These are phyloP conservation scores for Ceramica pisi DNA, from an alignment of 2,888 invertebrate genomes.

Conservation along the genomic window DNA sequence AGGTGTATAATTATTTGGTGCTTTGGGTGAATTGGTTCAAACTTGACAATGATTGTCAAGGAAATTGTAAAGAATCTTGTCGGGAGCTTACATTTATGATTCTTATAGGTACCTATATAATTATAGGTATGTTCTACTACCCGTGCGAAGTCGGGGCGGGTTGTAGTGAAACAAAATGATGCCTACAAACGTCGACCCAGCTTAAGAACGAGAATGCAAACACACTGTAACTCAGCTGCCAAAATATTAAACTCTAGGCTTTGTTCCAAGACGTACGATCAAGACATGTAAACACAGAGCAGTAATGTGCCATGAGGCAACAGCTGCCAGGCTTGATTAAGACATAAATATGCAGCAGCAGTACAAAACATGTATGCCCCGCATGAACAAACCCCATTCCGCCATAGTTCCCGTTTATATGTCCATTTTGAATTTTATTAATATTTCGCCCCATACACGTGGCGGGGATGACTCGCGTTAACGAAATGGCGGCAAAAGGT, in stretches of 20 bases:
- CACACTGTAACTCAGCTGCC: constrained; percentile 67
- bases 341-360: constrained; percentile 79
- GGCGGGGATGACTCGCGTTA: constrained; percentile 40
- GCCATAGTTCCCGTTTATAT: constrained; percentile 68
- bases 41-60: too few relatives aligned
- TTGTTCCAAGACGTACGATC: constrained; percentile 71
- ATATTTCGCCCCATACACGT: constrained; percentile 59
- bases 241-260: constrained; percentile 74
- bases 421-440: constrained; percentile 71
- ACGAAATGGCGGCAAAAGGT: constrained; percentile 27
- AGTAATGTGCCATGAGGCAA: constrained; percentile 74
- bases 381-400: constrained; percentile 64
- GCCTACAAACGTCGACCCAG: constrained; percentile 30
- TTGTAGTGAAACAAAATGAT: constrained; percentile 5
- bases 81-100: neutral
- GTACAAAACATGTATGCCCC: constrained; percentile 71
- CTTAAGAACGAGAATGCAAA: constrained; percentile 41
- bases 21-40: too few relatives aligned
- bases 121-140: too few relatives aligned
- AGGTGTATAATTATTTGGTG: too few relatives aligned
- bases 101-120: too few relatives aligned
- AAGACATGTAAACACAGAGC: constrained; percentile 71
- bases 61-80: too few relatives aligned
- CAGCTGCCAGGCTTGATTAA: constrained; percentile 80
- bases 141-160: too few relatives aligned